A percentile compares a stretch with the other conserved stretches of the same genome.
These are phyloP conservation scores for Callinectes sapidus DNA, from an alignment of 2,888 invertebrate genomes.

Conservation along the genomic window DNA sequence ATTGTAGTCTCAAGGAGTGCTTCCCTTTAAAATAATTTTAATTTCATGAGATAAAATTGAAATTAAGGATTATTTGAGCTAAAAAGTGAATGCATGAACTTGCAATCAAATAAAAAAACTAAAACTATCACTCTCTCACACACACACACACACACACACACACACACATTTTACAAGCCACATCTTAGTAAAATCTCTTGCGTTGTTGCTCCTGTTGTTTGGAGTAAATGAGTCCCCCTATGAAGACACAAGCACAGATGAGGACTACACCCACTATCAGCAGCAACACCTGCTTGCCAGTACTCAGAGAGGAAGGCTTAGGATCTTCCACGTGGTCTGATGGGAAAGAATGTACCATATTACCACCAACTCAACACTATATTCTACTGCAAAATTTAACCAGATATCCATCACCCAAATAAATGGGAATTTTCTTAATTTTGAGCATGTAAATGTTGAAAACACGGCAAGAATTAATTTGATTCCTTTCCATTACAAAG, in stretches of 20 bases:
- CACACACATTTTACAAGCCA: neutral
- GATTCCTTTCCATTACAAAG: too few species aligned
- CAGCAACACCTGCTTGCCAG: conserved; percentile 91
- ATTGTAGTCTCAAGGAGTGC: neutral
- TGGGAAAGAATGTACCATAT: neutral
- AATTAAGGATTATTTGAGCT: neutral
- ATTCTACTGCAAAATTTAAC: neutral
- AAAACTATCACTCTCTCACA: neutral
- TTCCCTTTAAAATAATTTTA: neutral
- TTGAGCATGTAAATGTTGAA: too few species aligned
- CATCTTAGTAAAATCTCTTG: conserved; percentile 86
- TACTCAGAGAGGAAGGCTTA: conserved; percentile 89
- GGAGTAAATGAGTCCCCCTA: conserved; percentile 94
- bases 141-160: neutral
- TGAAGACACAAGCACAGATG: conserved; percentile 87
- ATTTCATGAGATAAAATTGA: neutral
- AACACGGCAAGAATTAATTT: too few species aligned
- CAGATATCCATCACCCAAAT: neutral
- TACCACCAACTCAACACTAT: neutral
- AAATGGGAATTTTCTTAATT: too few species aligned
- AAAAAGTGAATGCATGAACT: neutral
- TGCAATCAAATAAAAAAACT: neutral
- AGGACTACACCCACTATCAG: conserved; percentile 90
- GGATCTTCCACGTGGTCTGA: conserved; percentile 90
- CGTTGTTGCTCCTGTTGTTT: conserved; percentile 92